phyloP scores from a whole-genome alignment of 1,140 invertebrate genomes.

The Lordiphosa mommai region DNA sequence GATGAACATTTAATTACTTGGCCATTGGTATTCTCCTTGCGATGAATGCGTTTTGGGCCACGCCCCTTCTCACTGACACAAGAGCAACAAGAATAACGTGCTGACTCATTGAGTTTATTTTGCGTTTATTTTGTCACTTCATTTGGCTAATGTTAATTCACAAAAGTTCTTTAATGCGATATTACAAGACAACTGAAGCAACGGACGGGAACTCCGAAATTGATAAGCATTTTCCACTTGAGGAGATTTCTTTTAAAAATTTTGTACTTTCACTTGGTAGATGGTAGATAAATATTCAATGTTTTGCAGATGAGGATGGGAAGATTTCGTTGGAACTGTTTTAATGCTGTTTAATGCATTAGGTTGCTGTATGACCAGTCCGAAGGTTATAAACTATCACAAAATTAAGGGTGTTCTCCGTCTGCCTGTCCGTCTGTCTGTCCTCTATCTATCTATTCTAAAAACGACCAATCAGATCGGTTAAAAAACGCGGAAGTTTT shows the following conservation, averaged over 20 bases:
- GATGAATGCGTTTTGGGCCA: slow-evolving; percentile 26
- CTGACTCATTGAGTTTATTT: slow-evolving; percentile 39
- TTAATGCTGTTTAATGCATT: too few species aligned
- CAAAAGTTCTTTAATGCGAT: background rate
- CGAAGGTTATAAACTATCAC: too few species aligned
- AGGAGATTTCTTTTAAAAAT: slow-evolving; percentile 27
- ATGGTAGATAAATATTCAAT: slow-evolving; percentile 9
- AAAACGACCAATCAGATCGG: too few species aligned
- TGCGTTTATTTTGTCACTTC: slow-evolving; percentile 51
- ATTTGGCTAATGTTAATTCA: slow-evolving; percentile 47
- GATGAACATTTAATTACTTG: slow-evolving; percentile 54
- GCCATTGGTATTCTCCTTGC: slow-evolving; percentile 40
- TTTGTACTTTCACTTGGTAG: slow-evolving; percentile 13
- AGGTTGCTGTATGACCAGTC: too few species aligned
- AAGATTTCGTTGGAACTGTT: too few species aligned
- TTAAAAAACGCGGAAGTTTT: too few species aligned
- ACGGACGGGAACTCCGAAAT: slow-evolving; percentile 42
- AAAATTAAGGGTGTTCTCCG: too few species aligned
- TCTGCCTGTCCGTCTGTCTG: too few species aligned
- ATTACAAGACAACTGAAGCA: slow-evolving; percentile 37
- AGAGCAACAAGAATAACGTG: slow-evolving; percentile 10
- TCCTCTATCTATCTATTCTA: too few species aligned
- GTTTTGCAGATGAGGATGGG: background rate
- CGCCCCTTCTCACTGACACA: slow-evolving; percentile 24
- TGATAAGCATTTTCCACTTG: slow-evolving; percentile 46